A percentile compares a stretch with the other conserved stretches of the same genome.
phyloP scores from a whole-genome alignment of 2,797 vertebrate genomes.

The Cirrhinus molitorella region DNA sequence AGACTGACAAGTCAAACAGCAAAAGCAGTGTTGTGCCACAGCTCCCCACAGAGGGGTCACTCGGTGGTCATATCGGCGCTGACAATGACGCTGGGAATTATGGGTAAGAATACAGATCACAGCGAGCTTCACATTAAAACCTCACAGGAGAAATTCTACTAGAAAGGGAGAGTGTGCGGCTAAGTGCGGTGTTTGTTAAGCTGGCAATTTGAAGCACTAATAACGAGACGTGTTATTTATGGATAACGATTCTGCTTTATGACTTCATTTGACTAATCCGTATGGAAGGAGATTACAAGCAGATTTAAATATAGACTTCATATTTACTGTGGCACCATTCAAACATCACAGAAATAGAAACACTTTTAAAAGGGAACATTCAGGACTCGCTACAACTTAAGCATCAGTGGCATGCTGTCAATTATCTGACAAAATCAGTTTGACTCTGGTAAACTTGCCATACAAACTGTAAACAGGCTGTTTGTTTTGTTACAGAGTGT shows the following conservation, averaged over 20 bases:
- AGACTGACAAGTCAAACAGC: conserved; percentile 32
- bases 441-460: background rate
- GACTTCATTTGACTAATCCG: conserved; percentile 50
- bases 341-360: conserved; percentile 16
- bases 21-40: conserved; percentile 32
- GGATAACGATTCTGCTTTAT: conserved; percentile 44
- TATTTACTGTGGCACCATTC: conserved; percentile 31
- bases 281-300: conserved; percentile 43
- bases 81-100: background rate
- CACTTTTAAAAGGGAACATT: background rate
- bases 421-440: background rate
- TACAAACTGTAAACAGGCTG: background rate
- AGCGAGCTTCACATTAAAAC: conserved; percentile 60
- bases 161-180: background rate
- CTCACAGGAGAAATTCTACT: background rate
- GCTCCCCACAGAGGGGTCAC: conserved; percentile 20
- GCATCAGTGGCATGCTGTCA: background rate
- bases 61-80: background rate
- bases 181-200: background rate
- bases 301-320: conserved; percentile 31
- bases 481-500: background rate
- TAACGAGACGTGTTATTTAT: conserved; percentile 34
- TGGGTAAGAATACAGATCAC: conserved; percentile 36
- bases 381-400: background rate
- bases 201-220: conserved; percentile 26